Evolutionary conservation across 2,888 invertebrate genomes (phyloP), one percentile per base, ranked within the genome.

Genomic region (Cabera pusaria): DNA sequence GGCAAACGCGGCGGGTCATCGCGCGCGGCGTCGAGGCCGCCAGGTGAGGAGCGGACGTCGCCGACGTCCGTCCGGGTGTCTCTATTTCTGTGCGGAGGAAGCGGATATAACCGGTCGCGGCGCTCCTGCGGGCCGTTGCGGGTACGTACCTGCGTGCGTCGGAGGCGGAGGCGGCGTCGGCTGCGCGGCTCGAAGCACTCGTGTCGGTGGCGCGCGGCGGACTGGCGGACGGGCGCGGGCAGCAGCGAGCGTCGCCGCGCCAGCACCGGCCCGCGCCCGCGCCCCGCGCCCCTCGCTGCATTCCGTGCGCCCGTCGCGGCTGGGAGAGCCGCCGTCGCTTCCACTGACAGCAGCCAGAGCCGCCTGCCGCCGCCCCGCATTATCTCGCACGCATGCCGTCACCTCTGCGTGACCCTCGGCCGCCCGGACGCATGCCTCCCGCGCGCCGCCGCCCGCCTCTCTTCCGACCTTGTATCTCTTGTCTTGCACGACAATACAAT

Each of bases 131-230:
- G 51, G 44, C 34, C 57, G 66, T 67, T 77, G 77, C 44, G 45
- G 56, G 65, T 78, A 85, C 87, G 57, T 84, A 86, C 86, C 85
- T 84, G 78, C 61, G 72, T 64, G 71, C 59, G 57, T 70, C 64
- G 67, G 69, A 58, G 68, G 71, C 64, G 67, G 69, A 58, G 68
- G 59, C 52, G 64, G 65, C 54, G 60, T 49, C 59, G 60, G 52
- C 44, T 66, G 70, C 79, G 72, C 69, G 59, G 59, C 66, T 72
- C 67, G 75, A 64, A 75, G 64, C 78, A 72, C 70, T 80, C 85
- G 78, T 70, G 76, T 73, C 83, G 80, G 76, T 69, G 84, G 83
- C 86, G 85, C 86, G 86, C 87, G 85, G 83, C 83, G 63, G 72
- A 83, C 83, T 83, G 82, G 77, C 80, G 62, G 64, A 59, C 64